Conservation (phyloP, 2,888 invertebrate genomes). For the Philopedon plagiatum region DNA sequence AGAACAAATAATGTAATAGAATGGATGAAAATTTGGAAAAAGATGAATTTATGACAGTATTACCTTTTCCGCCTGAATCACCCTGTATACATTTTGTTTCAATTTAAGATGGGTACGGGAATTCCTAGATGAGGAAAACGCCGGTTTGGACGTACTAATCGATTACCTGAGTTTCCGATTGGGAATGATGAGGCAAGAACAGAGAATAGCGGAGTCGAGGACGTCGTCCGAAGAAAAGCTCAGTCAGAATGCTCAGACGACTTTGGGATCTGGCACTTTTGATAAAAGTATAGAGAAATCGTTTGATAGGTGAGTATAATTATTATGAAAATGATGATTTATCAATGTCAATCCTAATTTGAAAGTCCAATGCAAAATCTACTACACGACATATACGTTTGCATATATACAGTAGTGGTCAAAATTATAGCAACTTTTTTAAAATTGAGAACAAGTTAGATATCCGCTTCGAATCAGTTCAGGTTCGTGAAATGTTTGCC, state of each 20-base stretch:
- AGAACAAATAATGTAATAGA: too few species aligned
- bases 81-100: slow-evolving; percentile 3
- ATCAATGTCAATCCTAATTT: too few species aligned
- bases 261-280: slow-evolving; percentile 62
- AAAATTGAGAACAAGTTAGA: too few species aligned
- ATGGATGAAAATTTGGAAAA: too few species aligned
- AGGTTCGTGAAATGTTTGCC: too few species aligned
- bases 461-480: too few species aligned
- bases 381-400: too few species aligned
- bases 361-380: too few species aligned
- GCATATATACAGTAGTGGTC: too few species aligned
- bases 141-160: slow-evolving; percentile 95
- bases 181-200: slow-evolving; percentile 94
- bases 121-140: slow-evolving; percentile 96
- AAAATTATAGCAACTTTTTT: too few species aligned
- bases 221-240: slow-evolving; percentile 85
- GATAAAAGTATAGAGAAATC: slow-evolving; percentile 46
- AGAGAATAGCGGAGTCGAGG: slow-evolving; percentile 83
- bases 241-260: slow-evolving; percentile 67
- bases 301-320: slow-evolving; percentile 44
- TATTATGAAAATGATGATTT: slow-evolving; percentile 39
- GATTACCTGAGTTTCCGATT: slow-evolving; percentile 97
- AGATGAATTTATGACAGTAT: too few species aligned
- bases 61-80: too few species aligned
- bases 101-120: slow-evolving; percentile 94